Evolutionary conservation across 2,888 invertebrate species (phyloP).

Genomic region (Nephrotoma appendiculata): DNA sequence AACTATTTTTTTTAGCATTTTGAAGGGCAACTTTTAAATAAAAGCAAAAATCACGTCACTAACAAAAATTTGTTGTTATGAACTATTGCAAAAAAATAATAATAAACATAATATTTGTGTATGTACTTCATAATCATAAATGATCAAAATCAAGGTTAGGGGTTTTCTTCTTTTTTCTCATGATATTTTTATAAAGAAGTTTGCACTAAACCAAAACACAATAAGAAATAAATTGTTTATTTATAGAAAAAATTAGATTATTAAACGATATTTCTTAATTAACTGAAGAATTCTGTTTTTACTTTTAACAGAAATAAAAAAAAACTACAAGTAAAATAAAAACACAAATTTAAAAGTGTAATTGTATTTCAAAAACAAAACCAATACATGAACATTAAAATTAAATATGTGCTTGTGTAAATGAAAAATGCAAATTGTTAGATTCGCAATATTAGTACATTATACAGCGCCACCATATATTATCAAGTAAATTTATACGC

Average conservation of each 20-base stretch:
- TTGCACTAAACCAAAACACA: background rate
- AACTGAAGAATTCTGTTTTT: background rate
- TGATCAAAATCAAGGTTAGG: background rate
- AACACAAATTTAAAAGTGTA: background rate
- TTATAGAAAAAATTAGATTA: background rate
- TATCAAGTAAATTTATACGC: no score
- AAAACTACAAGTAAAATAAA: background rate
- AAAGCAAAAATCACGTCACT: background rate
- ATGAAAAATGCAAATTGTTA: background rate
- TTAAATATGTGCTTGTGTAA: background rate
- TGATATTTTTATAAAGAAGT: background rate
- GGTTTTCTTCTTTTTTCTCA: background rate
- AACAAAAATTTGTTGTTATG: background rate
- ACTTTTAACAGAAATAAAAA: background rate
- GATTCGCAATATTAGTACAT: background rate
- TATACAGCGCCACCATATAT: background rate
- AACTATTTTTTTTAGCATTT: background rate
- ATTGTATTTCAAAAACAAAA: background rate
- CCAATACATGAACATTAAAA: background rate
- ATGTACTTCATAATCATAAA: background rate
- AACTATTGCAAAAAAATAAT: background rate
- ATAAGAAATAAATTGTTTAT: background rate
- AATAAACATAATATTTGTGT: background rate
- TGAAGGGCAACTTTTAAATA: background rate
- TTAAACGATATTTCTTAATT: background rate